These are phyloP conservation scores for Pluvialis apricaria DNA, from an alignment of 2,113 vertebrate genomes.

Conservation along the genomic window DNA sequence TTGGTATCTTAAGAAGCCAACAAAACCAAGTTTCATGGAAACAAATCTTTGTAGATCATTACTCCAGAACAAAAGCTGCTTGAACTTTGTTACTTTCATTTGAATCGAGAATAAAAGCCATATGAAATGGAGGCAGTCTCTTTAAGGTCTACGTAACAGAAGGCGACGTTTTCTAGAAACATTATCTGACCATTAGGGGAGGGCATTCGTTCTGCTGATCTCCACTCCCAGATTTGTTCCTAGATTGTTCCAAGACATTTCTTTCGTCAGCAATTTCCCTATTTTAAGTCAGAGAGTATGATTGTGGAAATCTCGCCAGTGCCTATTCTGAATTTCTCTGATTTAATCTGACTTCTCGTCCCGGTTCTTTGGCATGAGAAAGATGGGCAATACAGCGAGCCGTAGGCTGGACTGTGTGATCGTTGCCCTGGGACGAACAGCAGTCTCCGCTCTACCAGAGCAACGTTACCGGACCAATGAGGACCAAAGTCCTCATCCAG, in stretches of 20 bases:
- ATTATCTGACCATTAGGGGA: not conserved
- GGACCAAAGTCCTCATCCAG: not conserved
- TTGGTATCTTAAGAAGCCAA: not conserved
- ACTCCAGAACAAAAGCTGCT: not conserved
- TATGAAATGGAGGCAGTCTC: not conserved
- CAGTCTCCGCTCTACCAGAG: not conserved
- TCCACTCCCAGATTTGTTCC: not conserved
- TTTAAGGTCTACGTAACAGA: not conserved
- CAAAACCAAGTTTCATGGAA: not conserved
- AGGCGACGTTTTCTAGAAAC: not conserved
- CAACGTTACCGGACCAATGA: not conserved
- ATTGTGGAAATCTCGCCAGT: not conserved
- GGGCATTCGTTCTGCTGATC: not conserved
- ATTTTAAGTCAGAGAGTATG: not conserved
- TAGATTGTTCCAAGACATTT: not conserved
- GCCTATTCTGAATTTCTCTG: not conserved
- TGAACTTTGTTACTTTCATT: not conserved
- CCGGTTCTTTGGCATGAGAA: not conserved
- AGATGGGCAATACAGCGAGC: not conserved
- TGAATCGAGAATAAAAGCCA: not conserved
- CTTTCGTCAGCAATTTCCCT: not conserved
- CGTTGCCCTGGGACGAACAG: fast-evolving
- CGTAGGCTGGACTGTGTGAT: not conserved
- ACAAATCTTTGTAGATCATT: not conserved
- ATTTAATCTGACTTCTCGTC: not conserved